Evolutionary conservation across 2,113 vertebrate species (phyloP), one percentile per base, ranked within the genome.

Genomic region (Nipponia nippon): DNA sequence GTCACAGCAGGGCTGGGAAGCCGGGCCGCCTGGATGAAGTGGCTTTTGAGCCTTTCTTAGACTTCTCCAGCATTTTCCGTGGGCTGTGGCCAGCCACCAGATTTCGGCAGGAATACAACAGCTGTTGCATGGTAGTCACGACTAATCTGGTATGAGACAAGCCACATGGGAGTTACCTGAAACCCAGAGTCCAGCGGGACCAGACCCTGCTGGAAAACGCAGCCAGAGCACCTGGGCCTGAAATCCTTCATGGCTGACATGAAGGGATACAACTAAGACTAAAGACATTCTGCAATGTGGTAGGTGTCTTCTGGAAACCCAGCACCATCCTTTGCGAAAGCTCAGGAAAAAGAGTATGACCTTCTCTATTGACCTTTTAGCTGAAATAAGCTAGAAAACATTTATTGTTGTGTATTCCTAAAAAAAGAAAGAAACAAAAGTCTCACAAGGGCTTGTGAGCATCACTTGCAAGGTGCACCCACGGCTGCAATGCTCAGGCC

Each of bases 301-400:
- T n/a, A 75, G 38, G 25, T 66, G 32, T 82, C 61, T 72, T 82
- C 91, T 87, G 75, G 73, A 95, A 95, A 95, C 36, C n/a, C 93
- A 93, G 92, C 75, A 89, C 32, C 32, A 81, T 50, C 32, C 63
- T 82, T 89, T 82, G 49, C 44, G 30, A 95, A 96, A 95, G 83
- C 80, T 82, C 77, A 84, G 76, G 76, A 91, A 87, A 65, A 49
- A 47, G 44, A 77, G 12, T 10, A 94, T 83, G 52, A 83, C n/a
- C 56, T 89, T 79, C 78, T 76, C 93, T 83, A 61, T 32, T 36
- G 73, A 89, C 56, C 56, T 89, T 84, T 72, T 34, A 82, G 86
- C 80, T 90, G 88, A 94, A 90, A 90, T 79, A 78, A 92, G 40
- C 56, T 94, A 96, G 76, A 87, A 95, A 95, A 95, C 61, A 71